Conservation (phyloP, 1,140 invertebrate genomes). For the Listronotus bonariensis region DNA sequence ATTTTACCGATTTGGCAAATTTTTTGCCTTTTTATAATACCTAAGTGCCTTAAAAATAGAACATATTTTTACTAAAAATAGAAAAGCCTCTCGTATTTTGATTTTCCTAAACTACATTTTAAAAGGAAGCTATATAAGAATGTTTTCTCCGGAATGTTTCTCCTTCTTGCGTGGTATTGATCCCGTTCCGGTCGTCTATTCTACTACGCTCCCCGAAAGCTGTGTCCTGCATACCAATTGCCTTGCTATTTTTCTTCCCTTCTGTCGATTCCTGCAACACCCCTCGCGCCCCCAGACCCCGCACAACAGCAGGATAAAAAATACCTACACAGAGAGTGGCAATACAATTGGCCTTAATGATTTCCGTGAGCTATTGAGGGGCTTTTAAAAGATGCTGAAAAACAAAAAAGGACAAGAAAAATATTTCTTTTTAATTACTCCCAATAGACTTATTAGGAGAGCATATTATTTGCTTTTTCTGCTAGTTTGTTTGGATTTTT, state of each 20-base stretch:
- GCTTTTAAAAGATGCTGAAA: too few relatives aligned
- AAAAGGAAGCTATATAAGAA: conserved; percentile 9
- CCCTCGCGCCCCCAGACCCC: conserved; percentile 12
- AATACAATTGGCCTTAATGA: conserved; percentile 46
- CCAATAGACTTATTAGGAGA: too few relatives aligned
- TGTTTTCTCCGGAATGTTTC: conserved; percentile 38
- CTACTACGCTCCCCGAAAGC: conserved; percentile 39
- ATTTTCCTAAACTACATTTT: too few relatives aligned
- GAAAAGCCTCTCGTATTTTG: too few relatives aligned
- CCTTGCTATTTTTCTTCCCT: conserved; percentile 51
- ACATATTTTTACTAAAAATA: too few relatives aligned
- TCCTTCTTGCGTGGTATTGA: conserved; percentile 45
- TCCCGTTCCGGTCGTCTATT: conserved; percentile 43
- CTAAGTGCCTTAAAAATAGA: too few relatives aligned
- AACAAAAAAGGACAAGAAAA: too few relatives aligned
- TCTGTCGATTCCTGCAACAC: conserved; percentile 30
- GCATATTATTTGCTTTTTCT: too few relatives aligned
- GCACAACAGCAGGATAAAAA: conserved; percentile 42
- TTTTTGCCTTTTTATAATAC: too few relatives aligned
- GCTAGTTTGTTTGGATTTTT: too few relatives aligned
- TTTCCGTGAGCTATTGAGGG: conserved; percentile 15
- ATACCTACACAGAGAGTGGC: conserved; percentile 44
- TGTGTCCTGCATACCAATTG: conserved; percentile 54
- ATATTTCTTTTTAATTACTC: too few relatives aligned
- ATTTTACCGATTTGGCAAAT: too few relatives aligned